Percentiles rank a stretch among this genome's conserved stretches.
Conservation (phyloP, 2,888 invertebrate genomes). For the Neoscelio sp. region DNA sequence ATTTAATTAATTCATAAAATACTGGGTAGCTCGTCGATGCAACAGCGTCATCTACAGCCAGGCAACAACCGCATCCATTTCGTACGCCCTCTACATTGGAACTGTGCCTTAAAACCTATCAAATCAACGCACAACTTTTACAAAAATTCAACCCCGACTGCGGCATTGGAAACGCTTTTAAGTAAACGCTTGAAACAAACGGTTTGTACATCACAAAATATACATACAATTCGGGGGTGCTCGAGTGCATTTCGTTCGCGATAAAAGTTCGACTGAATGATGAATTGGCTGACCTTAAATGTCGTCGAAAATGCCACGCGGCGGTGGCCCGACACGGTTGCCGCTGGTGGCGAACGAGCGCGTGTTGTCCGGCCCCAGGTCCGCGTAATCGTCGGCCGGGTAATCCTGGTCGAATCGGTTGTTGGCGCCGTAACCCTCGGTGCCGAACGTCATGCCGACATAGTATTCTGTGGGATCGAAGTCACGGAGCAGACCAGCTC, state of each 20-base stretch:
- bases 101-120: background rate
- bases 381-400: slow-evolving; percentile 80
- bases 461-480: slow-evolving; percentile 90
- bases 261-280: no score
- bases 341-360: slow-evolving; percentile 81
- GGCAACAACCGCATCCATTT: no score
- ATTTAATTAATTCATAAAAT: no score
- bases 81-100: no score
- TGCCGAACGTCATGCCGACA: slow-evolving; percentile 83
- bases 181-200: slow-evolving; percentile 8
- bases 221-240: no score
- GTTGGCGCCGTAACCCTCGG: slow-evolving; percentile 78
- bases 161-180: no score
- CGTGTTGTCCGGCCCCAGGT: slow-evolving; percentile 79
- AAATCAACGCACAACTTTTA: background rate
- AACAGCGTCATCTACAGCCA: no score
- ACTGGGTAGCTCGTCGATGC: no score
- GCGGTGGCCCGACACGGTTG: slow-evolving; percentile 87
- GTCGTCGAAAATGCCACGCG: slow-evolving; percentile 92
- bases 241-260: no score
- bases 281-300: slow-evolving; percentile 85
- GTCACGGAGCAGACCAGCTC: slow-evolving; percentile 91
- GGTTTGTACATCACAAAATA: slow-evolving; percentile 18
- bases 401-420: slow-evolving; percentile 79
- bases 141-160: background rate